These are phyloP conservation scores for Zaprionus nigranus DNA, from an alignment of 1,140 invertebrate genomes.

Conservation along the genomic window DNA sequence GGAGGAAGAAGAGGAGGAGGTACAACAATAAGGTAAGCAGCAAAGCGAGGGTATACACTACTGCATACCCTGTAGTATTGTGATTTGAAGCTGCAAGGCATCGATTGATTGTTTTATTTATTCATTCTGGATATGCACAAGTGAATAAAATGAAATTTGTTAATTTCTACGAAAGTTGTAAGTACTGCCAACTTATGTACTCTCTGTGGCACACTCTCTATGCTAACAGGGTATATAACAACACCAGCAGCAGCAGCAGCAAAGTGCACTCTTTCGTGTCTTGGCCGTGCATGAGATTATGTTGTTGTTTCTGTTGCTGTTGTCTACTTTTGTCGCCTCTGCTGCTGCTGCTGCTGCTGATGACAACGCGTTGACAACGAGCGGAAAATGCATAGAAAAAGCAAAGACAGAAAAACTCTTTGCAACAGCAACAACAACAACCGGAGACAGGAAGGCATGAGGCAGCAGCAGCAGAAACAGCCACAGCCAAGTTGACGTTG, in stretches of 20 bases:
- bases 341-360: constrained; percentile 27
- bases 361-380: constrained; percentile 42
- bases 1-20: background rate
- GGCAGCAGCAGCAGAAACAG: constrained; percentile 2
- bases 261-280: constrained; percentile 45
- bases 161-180: too few relatives aligned
- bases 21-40: constrained; percentile 5
- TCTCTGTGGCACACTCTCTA: background rate
- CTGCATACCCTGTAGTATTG: background rate
- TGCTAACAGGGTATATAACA: background rate
- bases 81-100: too few relatives aligned
- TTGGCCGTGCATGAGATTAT: constrained; percentile 35
- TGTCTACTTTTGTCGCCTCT: background rate
- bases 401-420: constrained; percentile 31
- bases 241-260: constrained; percentile 4
- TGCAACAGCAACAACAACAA: constrained; percentile 22
- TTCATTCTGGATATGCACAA: too few relatives aligned
- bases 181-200: too few relatives aligned
- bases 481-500: constrained; percentile 40
- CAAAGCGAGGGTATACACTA: background rate
- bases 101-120: too few relatives aligned
- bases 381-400: constrained; percentile 28
- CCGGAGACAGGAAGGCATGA: too few relatives aligned
- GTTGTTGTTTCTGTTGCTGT: constrained; percentile 13
- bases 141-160: too few relatives aligned